Conservation (phyloP, 2,113 vertebrate species). For the Lampris megalopsis region DNA sequence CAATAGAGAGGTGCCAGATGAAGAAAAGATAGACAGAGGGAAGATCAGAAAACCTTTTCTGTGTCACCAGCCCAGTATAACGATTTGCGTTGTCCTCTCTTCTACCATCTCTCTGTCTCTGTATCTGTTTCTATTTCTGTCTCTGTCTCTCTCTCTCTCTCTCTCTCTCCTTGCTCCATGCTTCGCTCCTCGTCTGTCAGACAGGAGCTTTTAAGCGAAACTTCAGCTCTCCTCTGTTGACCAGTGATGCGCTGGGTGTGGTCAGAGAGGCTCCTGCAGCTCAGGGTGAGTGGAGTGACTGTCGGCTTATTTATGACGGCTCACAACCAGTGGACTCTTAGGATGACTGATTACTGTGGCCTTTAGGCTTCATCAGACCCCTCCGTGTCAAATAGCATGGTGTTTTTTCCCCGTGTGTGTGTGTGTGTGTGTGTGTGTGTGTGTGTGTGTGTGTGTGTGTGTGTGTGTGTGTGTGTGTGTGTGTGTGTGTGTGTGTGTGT, state of each 20-base stretch:
- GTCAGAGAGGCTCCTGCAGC: conserved; percentile 83
- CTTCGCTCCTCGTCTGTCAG: conserved; percentile 63
- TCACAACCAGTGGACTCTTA: conserved; percentile 19
- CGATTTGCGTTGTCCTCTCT: neutral
- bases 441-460: conserved; percentile 14
- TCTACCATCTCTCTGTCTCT: neutral
- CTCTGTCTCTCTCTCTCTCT: neutral
- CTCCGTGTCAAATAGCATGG: conserved; percentile 4
- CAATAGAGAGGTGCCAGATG: no score
- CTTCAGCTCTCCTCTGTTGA: conserved; percentile 91
- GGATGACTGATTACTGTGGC: conserved; percentile 32
- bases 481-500: conserved; percentile 20
- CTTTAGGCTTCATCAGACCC: conserved; percentile 11
- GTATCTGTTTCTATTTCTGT: conserved; percentile 33
- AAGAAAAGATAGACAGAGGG: no score
- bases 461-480: conserved; percentile 31
- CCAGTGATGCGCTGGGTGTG: conserved; percentile 81
- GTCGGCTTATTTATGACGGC: conserved; percentile 13
- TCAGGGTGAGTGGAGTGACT: conserved; percentile 72
- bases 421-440: conserved; percentile 1
- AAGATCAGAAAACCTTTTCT: no score
- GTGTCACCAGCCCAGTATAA: no score
- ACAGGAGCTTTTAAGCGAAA: conserved; percentile 88
- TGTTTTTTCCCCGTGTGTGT: neutral
- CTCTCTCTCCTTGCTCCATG: neutral